Evolutionary conservation across 2,888 invertebrate genomes (phyloP).

Genomic region (Archaeoteleia sp.): DNA sequence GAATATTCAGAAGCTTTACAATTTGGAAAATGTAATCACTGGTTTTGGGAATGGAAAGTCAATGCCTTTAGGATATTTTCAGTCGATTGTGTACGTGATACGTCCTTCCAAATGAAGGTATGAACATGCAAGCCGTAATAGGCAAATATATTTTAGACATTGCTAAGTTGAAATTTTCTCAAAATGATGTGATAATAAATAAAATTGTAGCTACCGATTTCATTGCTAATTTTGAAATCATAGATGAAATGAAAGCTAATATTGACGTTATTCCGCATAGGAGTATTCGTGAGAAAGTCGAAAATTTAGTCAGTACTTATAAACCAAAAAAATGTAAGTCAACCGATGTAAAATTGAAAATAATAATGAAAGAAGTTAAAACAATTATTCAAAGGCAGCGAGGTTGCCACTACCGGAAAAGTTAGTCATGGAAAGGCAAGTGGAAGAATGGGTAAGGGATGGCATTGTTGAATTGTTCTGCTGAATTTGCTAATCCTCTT

Average conservation of each 20-base stretch:
- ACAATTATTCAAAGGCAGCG: too few species aligned
- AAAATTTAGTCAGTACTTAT: too few species aligned
- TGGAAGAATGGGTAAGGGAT: constrained; percentile 20
- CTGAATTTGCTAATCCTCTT: constrained; percentile 29
- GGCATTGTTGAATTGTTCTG: constrained; percentile 31
- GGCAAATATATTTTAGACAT: constrained; percentile 12
- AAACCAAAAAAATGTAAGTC: too few species aligned
- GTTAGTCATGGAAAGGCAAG: constrained; percentile 20
- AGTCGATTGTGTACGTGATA: neutral
- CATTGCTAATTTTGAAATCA: too few species aligned
- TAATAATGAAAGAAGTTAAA: too few species aligned
- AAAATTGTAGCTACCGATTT: too few species aligned
- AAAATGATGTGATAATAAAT: too few species aligned
- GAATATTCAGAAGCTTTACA: too few species aligned
- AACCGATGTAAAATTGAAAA: too few species aligned
- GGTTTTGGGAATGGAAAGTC: constrained; percentile 19
- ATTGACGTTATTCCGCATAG: too few species aligned
- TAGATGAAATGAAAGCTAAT: too few species aligned
- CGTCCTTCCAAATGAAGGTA: constrained; percentile 2
- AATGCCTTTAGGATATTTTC: constrained; percentile 10
- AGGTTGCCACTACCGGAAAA: constrained; percentile 20
- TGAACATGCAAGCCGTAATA: constrained; percentile 5
- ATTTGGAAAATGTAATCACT: constrained; percentile 1
- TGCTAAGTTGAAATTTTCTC: constrained; percentile 9
- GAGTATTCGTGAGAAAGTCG: too few species aligned